These are phyloP conservation scores for Atrina japonica DNA, from an alignment of 2,888 invertebrate species.

Conservation along the genomic window DNA sequence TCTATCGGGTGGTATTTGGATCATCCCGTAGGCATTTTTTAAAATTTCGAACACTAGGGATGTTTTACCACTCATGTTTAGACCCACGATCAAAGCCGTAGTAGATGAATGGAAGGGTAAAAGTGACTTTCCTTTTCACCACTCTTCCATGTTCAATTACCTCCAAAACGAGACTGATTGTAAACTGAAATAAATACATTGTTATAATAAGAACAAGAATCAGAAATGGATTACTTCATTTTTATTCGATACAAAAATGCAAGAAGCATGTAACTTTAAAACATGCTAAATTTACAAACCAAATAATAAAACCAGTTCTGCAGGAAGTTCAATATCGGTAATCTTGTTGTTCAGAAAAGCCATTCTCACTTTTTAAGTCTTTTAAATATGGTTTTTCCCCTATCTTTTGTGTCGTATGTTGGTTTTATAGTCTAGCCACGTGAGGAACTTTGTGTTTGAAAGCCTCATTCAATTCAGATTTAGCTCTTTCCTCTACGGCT, in stretches of 20 bases:
- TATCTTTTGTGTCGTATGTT: not conserved
- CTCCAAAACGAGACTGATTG: not conserved
- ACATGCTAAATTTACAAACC: too few relatives aligned
- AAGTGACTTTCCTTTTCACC: not conserved
- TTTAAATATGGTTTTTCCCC: not conserved
- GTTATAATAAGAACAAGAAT: not conserved
- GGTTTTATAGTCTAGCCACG: too few relatives aligned
- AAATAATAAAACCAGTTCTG: constrained; percentile 14
- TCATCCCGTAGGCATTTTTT: constrained; percentile 13
- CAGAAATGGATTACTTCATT: too few relatives aligned
- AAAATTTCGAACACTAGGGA: constrained; percentile 17
- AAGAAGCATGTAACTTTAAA: too few relatives aligned
- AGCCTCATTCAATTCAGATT: constrained; percentile 31
- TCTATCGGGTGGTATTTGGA: constrained; percentile 22
- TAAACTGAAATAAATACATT: not conserved
- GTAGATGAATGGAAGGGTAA: constrained; percentile 12
- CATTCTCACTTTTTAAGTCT: constrained; percentile 13
- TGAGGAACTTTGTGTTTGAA: constrained; percentile 26
- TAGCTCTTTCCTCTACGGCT: constrained; percentile 35
- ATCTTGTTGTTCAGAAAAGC: constrained; percentile 16
- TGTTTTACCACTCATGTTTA: constrained; percentile 20
- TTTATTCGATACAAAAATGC: too few relatives aligned
- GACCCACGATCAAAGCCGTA: not conserved
- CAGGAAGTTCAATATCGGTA: constrained; percentile 10
- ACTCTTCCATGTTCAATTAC: not conserved